Conservation (phyloP, 1,140 invertebrate species). For the Papilio aristodemus region DNA sequence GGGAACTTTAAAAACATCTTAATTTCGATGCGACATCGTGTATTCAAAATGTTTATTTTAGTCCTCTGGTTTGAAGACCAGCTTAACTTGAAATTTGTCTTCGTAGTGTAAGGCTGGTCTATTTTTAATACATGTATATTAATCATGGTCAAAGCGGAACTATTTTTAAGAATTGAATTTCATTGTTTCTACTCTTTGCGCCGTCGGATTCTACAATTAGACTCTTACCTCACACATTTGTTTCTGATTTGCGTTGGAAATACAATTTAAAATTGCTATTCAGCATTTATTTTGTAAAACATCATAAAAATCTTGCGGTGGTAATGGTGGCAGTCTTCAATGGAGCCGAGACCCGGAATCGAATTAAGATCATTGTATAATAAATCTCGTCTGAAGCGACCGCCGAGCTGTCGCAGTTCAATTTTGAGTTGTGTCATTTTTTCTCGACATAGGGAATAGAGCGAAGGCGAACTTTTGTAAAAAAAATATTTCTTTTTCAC, state of each 20-base stretch:
- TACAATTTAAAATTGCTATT: background rate
- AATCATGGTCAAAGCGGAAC: conserved; percentile 5
- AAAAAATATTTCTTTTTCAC: conserved; percentile 25
- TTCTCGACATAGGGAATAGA: background rate
- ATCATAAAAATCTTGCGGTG: too few relatives aligned
- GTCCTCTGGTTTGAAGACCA: conserved; percentile 44
- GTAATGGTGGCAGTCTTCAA: too few relatives aligned
- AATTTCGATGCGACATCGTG: conserved; percentile 46
- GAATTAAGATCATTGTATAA: background rate
- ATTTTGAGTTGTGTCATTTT: background rate
- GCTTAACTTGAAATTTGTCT: conserved; percentile 54
- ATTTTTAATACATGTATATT: conserved; percentile 15
- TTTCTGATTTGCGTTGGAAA: background rate
- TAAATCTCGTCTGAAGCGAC: background rate
- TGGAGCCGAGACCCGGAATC: too few relatives aligned
- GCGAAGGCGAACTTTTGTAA: background rate
- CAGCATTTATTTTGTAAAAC: too few relatives aligned
- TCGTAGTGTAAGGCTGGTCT: conserved; percentile 22
- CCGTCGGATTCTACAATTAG: too few relatives aligned
- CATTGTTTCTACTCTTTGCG: background rate
- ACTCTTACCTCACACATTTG: too few relatives aligned
- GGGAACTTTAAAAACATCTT: conserved; percentile 57
- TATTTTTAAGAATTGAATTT: background rate
- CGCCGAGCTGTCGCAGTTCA: background rate
- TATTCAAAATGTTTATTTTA: conserved; percentile 50